Base-by-base conservation (phyloP, 1,140 invertebrate genomes). In the Adelges cooleyi region DNA sequence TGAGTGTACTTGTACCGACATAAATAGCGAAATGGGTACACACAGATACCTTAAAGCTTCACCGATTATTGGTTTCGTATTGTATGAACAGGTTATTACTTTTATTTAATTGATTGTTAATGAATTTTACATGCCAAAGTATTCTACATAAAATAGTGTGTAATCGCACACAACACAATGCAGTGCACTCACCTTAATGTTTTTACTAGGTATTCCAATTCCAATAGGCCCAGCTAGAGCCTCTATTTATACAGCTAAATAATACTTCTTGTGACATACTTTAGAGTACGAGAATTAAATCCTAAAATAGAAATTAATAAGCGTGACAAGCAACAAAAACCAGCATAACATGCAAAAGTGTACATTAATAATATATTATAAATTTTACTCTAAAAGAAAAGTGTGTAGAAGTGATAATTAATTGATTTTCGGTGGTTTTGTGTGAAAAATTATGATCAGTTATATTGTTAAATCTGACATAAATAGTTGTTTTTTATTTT, bases 241-340 rank as follows among this genome's bases (percentile, higher is more conserved):
- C 18, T 62, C 56, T 62, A 62, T 62, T 59, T 62, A 48, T 46
- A 62, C 56, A 62, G 56, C 56, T 62, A 62, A 62, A 62, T 62
- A 62, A 62, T 62, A 62, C 56, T 62, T 62, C 56, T 62, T 44
- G 56, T 17, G 25, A 46, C 42, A 62, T 62, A 62, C 56, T 48
- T 62, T 62, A 62, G 42, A 62, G 56, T 62, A 62, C 56, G 25
- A 48, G 42, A 46, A 62, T 62, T 62, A 62, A 48, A 10, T 62
- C 56, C 56, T 62, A 62, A 62, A 62, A 62, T 62, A 62, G 56
- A 62, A 62, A 62, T 62, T 62, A 62, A 62, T 62, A 62, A 62
- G 56, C 56, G 56, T 62, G 56, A 62, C 56, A 62, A 62, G 56
- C 56, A 62, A 62, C 42, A 46, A 62, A 62, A 62, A 62, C 56